Conservation (phyloP, 2,888 invertebrate species). For the Strigamia crassipes region DNA sequence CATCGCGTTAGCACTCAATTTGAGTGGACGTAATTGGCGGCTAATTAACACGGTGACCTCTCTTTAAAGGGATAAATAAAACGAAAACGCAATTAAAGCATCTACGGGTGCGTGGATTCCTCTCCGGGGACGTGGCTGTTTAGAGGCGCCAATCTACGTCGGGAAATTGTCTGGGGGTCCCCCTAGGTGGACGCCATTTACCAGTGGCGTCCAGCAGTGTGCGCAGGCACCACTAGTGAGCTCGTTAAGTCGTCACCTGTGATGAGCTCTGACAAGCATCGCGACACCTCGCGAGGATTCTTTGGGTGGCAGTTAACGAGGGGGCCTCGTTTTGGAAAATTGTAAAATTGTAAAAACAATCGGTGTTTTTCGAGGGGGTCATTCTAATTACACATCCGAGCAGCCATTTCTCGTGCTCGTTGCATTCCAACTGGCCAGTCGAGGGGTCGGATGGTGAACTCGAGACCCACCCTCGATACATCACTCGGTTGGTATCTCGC, state of each 20-base stretch:
- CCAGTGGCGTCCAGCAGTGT: slow-evolving; percentile 10
- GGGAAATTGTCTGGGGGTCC: slow-evolving; percentile 27
- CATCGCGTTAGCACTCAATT: neutral
- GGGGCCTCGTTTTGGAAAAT: neutral
- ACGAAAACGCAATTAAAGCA: neutral
- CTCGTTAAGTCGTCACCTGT: slow-evolving; percentile 40
- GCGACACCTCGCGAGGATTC: neutral
- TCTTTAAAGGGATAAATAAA: neutral
- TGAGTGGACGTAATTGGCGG: slow-evolving; percentile 11
- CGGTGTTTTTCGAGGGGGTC: too few species aligned
- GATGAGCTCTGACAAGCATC: neutral
- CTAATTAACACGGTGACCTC: slow-evolving; percentile 4
- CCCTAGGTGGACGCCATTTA: slow-evolving; percentile 29
- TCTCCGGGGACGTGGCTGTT: slow-evolving; percentile 8
- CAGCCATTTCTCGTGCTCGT: neutral
- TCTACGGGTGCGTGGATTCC: neutral
- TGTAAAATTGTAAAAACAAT: too few species aligned
- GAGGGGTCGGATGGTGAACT: neutral
- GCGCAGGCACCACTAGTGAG: slow-evolving; percentile 18
- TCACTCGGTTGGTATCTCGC: slow-evolving; percentile 9
- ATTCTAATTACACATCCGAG: neutral
- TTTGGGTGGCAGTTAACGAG: neutral
- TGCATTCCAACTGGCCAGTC: neutral
- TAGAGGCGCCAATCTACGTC: slow-evolving; percentile 24
- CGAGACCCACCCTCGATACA: slow-evolving; percentile 35